Base-by-base conservation (phyloP, 2,797 vertebrate genomes). In the Sparidentex hasta region DNA sequence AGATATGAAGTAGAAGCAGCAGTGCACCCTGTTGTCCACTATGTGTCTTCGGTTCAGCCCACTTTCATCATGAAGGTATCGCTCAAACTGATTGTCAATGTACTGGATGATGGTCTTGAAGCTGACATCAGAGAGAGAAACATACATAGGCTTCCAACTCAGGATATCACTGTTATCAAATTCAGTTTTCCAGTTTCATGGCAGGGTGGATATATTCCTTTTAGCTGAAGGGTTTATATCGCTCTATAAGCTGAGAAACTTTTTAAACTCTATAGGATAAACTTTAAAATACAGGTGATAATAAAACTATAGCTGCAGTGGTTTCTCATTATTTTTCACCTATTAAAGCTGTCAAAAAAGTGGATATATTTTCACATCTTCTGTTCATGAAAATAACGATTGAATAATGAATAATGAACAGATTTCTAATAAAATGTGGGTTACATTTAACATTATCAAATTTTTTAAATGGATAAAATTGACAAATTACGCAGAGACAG, bases 1-100 rank as follows among this genome's bases (percentile, higher is more conserved):
- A 18, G 98, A 99, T 86, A 99, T 98, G 83, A 99, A 99, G 92
- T 99, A 99, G 91, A 99, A 99, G 93, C 98, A 99, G 93, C 98
- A 99, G 87, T 99, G 98, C 77, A 99, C 98, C 4, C 98, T 91
- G 92, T 99, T 99, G 85, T 99, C 98, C 71, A 99, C 92, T 44
- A 99, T 99, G 89, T 99, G 98, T 12, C 98, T 94, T 55, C 98
- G 93, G 93, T 99, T 99, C 87, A 99, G 87, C 16, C 98, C 98
- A 29, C 98, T 99, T 93, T 99, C 98, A 27, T 99, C 98, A 0
- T 99, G 98, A 65, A 99, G 96, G 88, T 99, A 99, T 3, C 98
- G 94, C 69, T 99, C 98, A 91, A 99, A 99, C 86, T 99, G 98
- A 88, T 99, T 98, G 76, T 99, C 98, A 3, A 99, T 98, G 91